phyloP scores from a whole-genome alignment of 2,888 invertebrate species.

The Augochlorella aurata region DNA sequence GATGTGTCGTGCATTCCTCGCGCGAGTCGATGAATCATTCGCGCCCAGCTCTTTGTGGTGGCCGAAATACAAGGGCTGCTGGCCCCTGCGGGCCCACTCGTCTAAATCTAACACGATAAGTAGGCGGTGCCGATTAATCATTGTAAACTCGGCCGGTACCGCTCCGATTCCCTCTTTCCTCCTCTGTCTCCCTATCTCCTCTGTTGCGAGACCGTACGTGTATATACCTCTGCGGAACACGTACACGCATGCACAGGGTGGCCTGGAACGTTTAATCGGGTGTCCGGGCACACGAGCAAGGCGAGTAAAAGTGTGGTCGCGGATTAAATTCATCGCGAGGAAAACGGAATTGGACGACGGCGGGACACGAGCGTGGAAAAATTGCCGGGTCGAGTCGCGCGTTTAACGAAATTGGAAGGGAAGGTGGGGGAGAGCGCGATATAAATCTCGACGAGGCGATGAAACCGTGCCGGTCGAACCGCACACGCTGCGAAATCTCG shows the following conservation, averaged over 20 bases:
- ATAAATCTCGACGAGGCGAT: background rate
- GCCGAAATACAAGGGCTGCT: slow-evolving; percentile 69
- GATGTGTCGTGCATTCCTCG: slow-evolving; percentile 65
- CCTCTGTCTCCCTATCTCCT: slow-evolving; percentile 35
- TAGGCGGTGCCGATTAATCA: slow-evolving; percentile 79
- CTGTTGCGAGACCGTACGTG: slow-evolving; percentile 32
- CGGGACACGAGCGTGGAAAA: background rate
- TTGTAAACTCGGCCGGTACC: slow-evolving; percentile 73
- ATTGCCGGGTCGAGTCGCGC: background rate
- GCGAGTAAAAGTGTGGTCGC: too few relatives aligned
- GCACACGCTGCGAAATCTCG: background rate
- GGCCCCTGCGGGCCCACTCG: slow-evolving; percentile 64
- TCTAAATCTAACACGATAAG: slow-evolving; percentile 77
- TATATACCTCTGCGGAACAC: slow-evolving; percentile 32
- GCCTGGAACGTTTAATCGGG: slow-evolving; percentile 22
- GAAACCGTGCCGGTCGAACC: background rate
- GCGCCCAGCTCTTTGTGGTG: slow-evolving; percentile 63
- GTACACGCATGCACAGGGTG: slow-evolving; percentile 55
- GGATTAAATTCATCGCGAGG: background rate
- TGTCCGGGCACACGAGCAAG: background rate
- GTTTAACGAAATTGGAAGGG: background rate
- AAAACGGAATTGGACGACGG: background rate
- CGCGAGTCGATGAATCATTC: slow-evolving; percentile 63
- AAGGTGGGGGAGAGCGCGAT: background rate
- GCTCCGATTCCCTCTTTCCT: slow-evolving; percentile 55